These are phyloP conservation scores for Arbacia lixula DNA, from an alignment of 53 echinoderm and acorn worm species.

Conservation along the genomic window DNA sequence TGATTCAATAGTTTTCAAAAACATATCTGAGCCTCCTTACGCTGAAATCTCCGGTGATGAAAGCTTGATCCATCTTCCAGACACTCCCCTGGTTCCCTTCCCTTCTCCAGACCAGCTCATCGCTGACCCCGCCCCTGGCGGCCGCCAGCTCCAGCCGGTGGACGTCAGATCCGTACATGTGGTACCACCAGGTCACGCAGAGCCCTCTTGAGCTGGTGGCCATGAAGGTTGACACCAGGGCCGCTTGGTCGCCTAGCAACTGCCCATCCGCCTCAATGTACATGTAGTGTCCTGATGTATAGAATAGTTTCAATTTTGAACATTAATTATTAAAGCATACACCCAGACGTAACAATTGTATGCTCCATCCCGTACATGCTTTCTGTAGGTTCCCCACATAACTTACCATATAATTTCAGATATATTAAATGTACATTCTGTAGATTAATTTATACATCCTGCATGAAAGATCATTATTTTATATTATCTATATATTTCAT, in stretches of 20 bases:
- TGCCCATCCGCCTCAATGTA: slow-evolving; percentile 69
- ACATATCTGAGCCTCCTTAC: too few species aligned
- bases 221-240: slow-evolving; percentile 58
- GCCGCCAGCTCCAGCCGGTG: slow-evolving; percentile 60
- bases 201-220: slow-evolving; percentile 50
- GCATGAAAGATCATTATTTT: too few species aligned
- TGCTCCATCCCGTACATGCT: too few species aligned
- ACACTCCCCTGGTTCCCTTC: slow-evolving; percentile 68
- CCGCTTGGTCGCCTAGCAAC: slow-evolving; percentile 43
- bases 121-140: background rate
- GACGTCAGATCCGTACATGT: slow-evolving; percentile 82
- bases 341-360: background rate
- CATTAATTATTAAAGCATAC: background rate
- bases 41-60: slow-evolving; percentile 31
- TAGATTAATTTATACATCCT: too few species aligned
- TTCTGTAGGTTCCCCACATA: too few species aligned
- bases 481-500: too few species aligned
- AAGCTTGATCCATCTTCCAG: slow-evolving; percentile 70
- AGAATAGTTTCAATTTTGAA: too few species aligned
- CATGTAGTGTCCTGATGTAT: slow-evolving; percentile 68
- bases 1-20: too few species aligned
- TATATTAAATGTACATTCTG: too few species aligned
- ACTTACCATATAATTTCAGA: too few species aligned
- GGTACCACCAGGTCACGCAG: slow-evolving; percentile 74
- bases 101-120: slow-evolving; percentile 66